Base-by-base conservation (phyloP, 2,113 vertebrate genomes). In the Nesospiza acunhae region DNA sequence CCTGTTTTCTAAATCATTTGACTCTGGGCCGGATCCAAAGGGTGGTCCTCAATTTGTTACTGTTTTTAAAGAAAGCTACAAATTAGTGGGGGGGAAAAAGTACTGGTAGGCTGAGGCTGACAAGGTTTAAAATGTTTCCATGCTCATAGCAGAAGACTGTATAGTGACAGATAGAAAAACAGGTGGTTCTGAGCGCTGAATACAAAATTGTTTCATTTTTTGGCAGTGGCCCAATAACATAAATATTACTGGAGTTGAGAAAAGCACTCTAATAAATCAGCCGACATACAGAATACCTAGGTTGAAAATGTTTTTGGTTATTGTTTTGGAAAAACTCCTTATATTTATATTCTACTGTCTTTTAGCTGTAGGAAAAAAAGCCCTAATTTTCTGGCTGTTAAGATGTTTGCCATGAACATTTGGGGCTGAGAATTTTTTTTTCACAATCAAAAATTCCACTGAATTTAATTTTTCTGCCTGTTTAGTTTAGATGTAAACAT, bases 41-140 rank as follows among this genome's bases (percentile, higher is more conserved):
- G 13, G 17, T 44, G 18, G 18, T 81, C 31, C 26, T 76, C 66
- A 85, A 76, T 3, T 50, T 39, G 10, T 62, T 39, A 37, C 12
- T 63, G 12, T 39, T 84, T 78, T 68, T n/a, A 63, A 74, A 73
- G 33, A 62, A 83, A 79, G 66, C 59, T 47, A 22, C 1, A 86
- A 67, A 70, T 66, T 39, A 77, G 7, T 74, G 12, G 8, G 2
- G 9, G 0, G 2, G 2, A 3, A 5, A 46, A 60, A 4, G 7
- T 22, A 47, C 4, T 16, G 5, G n/a, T n/a, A n/a, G n/a, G n/a
- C n/a, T 24, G 24, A 55, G 64, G 42, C 2, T 86, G 37, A 85
- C 3, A 69, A 22, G 9, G 7, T 59, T 94, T 35, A 59, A 86
- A 89, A 59, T 59, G 56, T 33, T 70, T 9, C 11, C 15, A 10